Evolutionary conservation across 1,140 invertebrate genomes (phyloP).

Genomic region (Olivierus martensii): DNA sequence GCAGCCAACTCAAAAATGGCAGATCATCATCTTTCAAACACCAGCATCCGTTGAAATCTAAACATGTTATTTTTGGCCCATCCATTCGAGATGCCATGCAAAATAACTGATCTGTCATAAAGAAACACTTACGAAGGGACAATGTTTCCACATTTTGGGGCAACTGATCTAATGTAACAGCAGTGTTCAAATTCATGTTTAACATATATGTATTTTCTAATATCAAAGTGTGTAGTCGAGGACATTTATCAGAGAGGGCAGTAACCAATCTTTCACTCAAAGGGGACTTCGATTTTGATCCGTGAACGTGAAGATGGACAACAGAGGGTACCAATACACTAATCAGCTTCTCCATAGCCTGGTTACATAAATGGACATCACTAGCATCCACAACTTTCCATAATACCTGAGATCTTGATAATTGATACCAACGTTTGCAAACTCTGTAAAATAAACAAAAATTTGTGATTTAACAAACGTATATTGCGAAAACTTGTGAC

Average conservation of each 20-base stretch:
- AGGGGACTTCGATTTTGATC: conserved; percentile 10
- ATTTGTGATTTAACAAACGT: too few species aligned
- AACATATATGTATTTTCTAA: conserved; percentile 13
- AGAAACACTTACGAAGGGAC: conserved; percentile 12
- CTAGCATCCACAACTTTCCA: conserved; percentile 15
- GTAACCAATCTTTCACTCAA: conserved; percentile 1
- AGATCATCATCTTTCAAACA: conserved; percentile 13
- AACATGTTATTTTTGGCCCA: conserved; percentile 8
- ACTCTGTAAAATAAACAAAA: conserved; percentile 5
- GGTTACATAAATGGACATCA: conserved; percentile 10
- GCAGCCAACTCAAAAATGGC: conserved; percentile 9
- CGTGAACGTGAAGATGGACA: conserved; percentile 5
- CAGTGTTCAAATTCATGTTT: conserved; percentile 11
- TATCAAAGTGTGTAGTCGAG: conserved; percentile 4
- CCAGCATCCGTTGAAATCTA: conserved; percentile 12
- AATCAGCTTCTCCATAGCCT: conserved; percentile 11
- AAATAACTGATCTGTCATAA: conserved; percentile 15
- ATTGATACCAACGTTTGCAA: conserved; percentile 11
- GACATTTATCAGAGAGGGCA: conserved; percentile 8
- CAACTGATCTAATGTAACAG: conserved; percentile 13
- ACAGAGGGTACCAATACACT: conserved; percentile 7
- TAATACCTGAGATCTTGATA: conserved; percentile 5
- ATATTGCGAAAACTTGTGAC: too few species aligned
- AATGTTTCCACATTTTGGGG: conserved; percentile 8
- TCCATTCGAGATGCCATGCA: conserved; percentile 9